phyloP scores from a whole-genome alignment of 2,888 invertebrate genomes.

The Lymantria dispar region DNA sequence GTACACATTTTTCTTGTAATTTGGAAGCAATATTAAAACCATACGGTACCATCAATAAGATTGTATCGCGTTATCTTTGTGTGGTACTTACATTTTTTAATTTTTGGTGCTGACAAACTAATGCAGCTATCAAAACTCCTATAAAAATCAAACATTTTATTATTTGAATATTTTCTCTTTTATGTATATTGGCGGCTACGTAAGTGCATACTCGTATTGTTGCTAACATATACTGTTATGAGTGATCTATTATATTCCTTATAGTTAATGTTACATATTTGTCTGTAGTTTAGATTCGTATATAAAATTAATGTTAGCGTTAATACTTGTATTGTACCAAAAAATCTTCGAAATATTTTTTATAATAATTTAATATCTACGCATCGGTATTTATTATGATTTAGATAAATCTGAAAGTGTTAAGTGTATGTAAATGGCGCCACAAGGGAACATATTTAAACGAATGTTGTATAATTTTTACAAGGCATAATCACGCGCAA shows the following conservation, averaged over 20 bases:
- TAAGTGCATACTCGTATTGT: not conserved
- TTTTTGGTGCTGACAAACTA: too few relatives aligned
- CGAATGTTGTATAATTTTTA: too few relatives aligned
- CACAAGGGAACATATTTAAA: not conserved
- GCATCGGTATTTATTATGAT: conserved; percentile 37
- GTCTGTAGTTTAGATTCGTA: conserved; percentile 45
- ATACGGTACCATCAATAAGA: too few relatives aligned
- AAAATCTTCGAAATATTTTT: conserved; percentile 64
- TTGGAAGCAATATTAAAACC: too few relatives aligned
- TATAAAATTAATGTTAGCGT: conserved; percentile 31
- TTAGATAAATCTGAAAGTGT: not conserved
- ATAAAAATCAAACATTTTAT: too few relatives aligned
- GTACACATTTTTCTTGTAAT: too few relatives aligned
- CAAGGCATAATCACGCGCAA: too few relatives aligned
- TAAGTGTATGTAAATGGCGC: not conserved
- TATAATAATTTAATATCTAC: conserved; percentile 49
- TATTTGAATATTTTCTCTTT: too few relatives aligned
- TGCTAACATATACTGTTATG: conserved; percentile 25
- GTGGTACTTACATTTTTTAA: too few relatives aligned
- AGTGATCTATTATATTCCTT: conserved; percentile 49
- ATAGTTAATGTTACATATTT: conserved; percentile 49
- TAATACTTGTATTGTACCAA: conserved; percentile 59
- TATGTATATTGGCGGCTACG: too few relatives aligned
- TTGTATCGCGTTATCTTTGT: too few relatives aligned
- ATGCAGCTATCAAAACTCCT: too few relatives aligned